Percentiles rank a stretch among this genome's conserved stretches.
These are phyloP conservation scores for Sarcophaga rosellei DNA, from an alignment of 2,888 invertebrate species.

Conservation along the genomic window DNA sequence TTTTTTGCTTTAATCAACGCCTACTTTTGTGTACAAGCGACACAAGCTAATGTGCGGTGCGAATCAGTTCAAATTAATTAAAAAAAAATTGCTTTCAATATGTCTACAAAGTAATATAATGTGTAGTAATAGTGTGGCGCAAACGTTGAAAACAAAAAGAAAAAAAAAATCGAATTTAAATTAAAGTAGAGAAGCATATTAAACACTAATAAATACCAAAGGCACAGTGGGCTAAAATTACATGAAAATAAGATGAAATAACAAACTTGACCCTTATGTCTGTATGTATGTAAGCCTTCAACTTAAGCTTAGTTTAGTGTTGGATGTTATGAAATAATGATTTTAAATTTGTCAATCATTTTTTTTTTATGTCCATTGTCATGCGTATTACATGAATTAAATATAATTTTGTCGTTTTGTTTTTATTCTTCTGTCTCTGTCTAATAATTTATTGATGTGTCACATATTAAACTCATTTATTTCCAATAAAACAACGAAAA, in stretches of 20 bases:
- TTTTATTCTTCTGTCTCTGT: neutral
- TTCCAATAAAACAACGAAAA: constrained; percentile 53
- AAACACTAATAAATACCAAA: neutral
- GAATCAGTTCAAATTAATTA: constrained; percentile 44
- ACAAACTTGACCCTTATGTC: neutral
- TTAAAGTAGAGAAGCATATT: constrained; percentile 20
- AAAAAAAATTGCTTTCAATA: constrained; percentile 47
- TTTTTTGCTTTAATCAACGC: constrained; percentile 42
- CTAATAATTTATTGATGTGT: constrained; percentile 54
- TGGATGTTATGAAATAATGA: no score
- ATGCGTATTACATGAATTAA: neutral
- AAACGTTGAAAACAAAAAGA: neutral
- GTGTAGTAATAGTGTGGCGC: constrained; percentile 36
- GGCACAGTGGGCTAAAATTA: constrained; percentile 13
- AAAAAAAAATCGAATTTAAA: constrained; percentile 17
- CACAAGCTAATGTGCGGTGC: neutral
- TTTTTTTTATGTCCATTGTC: constrained; percentile 19
- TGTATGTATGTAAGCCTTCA: neutral
- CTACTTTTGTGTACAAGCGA: constrained; percentile 20
- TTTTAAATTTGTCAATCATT: constrained; percentile 48
- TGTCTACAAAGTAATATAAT: constrained; percentile 49
- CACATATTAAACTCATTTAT: constrained; percentile 65
- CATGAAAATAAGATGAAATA: neutral
- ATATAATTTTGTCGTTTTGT: constrained; percentile 27
- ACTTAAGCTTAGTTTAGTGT: neutral